A percentile compares a stretch with the other conserved stretches of the same genome.
Evolutionary conservation across 1,140 invertebrate species (phyloP).

Genomic region (Chrysoperla carnea): DNA sequence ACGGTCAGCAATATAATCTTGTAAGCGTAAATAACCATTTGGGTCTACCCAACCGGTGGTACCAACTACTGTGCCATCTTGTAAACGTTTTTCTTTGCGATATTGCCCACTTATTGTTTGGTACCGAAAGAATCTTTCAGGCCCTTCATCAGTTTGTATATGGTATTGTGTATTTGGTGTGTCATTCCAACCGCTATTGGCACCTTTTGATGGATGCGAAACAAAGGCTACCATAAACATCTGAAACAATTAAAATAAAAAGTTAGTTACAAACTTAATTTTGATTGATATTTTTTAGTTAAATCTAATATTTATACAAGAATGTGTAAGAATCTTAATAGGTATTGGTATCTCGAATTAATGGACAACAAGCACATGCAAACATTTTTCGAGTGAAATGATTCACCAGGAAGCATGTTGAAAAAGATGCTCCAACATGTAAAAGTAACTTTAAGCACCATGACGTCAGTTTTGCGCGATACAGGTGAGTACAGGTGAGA

Average conservation of each 20-base stretch:
- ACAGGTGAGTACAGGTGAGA: no score
- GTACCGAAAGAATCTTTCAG: slow-evolving; percentile 67
- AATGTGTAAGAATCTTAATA: no score
- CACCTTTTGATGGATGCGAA: slow-evolving; percentile 3
- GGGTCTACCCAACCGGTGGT: slow-evolving; percentile 71
- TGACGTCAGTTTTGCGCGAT: no score
- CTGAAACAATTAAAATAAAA: slow-evolving; percentile 6
- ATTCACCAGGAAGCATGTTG: no score
- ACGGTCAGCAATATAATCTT: slow-evolving; percentile 73
- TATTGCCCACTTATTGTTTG: slow-evolving; percentile 79
- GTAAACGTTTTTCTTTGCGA: slow-evolving; percentile 65
- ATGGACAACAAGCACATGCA: no score
- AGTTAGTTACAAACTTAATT: no score
- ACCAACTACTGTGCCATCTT: slow-evolving; percentile 63
- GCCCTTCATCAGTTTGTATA: slow-evolving; percentile 81
- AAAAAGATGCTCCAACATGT: no score
- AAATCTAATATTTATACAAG: no score
- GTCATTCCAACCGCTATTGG: slow-evolving; percentile 30
- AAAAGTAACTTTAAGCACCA: no score
- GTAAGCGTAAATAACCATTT: slow-evolving; percentile 56
- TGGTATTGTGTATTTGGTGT: slow-evolving; percentile 56
- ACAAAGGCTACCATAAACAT: slow-evolving; percentile 4
- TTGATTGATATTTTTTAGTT: no score
- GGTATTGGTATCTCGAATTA: no score
- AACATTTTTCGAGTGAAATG: no score